Percentiles rank a stretch among this genome's conserved stretches.
These are phyloP conservation scores for Myotis pilosus DNA, from an alignment of 2,797 vertebrate species.

Conservation along the genomic window DNA sequence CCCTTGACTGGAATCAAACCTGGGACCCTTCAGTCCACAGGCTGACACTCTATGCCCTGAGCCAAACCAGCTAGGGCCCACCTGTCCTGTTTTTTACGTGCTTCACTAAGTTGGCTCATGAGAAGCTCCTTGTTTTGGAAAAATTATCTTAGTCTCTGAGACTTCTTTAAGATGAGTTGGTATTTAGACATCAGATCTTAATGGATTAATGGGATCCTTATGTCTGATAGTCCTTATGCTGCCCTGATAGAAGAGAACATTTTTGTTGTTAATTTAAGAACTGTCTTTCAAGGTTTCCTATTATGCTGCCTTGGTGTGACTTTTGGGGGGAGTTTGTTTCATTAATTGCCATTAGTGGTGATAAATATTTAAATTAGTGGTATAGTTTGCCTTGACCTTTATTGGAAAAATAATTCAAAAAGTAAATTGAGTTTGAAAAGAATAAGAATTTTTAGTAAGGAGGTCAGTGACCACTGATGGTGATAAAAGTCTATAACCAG, in stretches of 20 bases:
- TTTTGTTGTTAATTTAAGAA: slow-evolving; percentile 17
- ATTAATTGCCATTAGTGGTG: background rate
- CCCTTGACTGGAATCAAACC: too few species aligned
- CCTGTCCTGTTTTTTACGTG: background rate
- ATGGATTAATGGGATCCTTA: background rate
- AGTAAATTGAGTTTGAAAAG: slow-evolving; percentile 1
- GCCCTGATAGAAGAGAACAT: background rate
- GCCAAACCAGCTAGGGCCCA: too few species aligned
- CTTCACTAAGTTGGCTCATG: background rate
- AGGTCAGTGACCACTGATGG: background rate
- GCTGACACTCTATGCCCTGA: too few species aligned
- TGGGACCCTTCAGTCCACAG: too few species aligned
- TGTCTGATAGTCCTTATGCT: background rate
- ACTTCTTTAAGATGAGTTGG: background rate
- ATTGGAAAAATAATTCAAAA: slow-evolving; percentile 48
- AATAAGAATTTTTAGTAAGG: background rate
- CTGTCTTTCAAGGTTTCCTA: background rate
- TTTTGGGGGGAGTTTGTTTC: background rate
- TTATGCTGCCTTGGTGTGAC: background rate
- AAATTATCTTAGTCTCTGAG: background rate
- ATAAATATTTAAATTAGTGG: slow-evolving; percentile 26
- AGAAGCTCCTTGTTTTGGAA: slow-evolving; percentile 17
- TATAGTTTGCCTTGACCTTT: slow-evolving; percentile 14
- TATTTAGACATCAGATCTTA: background rate
- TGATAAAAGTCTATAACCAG: background rate